phyloP scores from a whole-genome alignment of 2,113 vertebrate genomes.

The Sinocyclocheilus grahami region DNA sequence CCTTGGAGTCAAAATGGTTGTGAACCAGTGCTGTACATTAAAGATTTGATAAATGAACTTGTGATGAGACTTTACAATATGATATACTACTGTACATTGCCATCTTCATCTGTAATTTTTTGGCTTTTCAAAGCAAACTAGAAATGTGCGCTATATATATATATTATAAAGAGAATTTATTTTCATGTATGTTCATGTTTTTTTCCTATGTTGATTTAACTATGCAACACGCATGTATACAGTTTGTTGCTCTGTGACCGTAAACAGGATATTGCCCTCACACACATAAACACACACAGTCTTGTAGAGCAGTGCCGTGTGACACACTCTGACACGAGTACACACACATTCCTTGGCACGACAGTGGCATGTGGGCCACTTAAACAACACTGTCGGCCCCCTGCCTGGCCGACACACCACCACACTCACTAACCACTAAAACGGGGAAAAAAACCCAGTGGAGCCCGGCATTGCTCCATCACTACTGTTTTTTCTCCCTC shows the following conservation, averaged over 20 bases:
- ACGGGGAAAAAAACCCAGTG: neutral
- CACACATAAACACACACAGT: neutral
- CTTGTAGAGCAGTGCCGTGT: neutral
- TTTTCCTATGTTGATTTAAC: neutral
- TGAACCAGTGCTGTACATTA: too few species aligned
- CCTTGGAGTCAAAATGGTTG: too few species aligned
- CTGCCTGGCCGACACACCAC: slow-evolving; percentile 34
- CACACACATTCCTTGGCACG: slow-evolving; percentile 39
- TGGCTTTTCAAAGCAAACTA: neutral
- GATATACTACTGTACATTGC: too few species aligned
- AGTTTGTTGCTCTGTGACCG: neutral
- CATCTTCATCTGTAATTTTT: neutral
- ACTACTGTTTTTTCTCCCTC: slow-evolving; percentile 52
- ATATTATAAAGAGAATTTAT: neutral
- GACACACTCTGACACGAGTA: neutral
- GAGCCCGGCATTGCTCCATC: slow-evolving; percentile 43
- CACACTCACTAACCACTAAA: slow-evolving; percentile 45
- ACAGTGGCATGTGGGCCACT: slow-evolving; percentile 35
- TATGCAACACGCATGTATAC: neutral
- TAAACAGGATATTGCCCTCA: neutral
- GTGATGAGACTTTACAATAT: too few species aligned
- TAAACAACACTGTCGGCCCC: slow-evolving; percentile 28
- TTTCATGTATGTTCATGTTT: neutral
- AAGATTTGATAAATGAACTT: too few species aligned
- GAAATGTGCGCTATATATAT: too few species aligned